A percentile compares a stretch with the other conserved stretches of the same genome.
Conservation (phyloP, 1,140 invertebrate genomes). For the Samia ricini region DNA sequence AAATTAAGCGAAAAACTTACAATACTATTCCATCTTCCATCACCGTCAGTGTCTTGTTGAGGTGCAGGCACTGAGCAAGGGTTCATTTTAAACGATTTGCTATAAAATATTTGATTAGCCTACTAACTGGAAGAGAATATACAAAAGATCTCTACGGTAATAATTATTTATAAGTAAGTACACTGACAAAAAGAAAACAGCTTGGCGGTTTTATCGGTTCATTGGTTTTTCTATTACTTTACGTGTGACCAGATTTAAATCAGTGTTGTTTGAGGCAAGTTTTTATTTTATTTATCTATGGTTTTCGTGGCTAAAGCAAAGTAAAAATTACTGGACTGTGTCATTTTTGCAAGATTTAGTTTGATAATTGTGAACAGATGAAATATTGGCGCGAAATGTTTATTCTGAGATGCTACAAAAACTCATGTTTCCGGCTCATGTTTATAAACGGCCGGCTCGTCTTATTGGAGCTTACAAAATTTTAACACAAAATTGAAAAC, state of each 20-base stretch:
- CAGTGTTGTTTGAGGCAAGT: no score
- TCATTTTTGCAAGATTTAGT: no score
- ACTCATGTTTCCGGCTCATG: no score
- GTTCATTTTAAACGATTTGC: slow-evolving; percentile 65
- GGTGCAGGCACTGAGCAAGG: slow-evolving; percentile 80
- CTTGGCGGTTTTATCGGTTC: slow-evolving; percentile 25
- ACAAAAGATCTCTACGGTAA: background rate
- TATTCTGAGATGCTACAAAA: no score
- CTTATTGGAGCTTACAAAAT: no score
- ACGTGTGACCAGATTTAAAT: background rate
- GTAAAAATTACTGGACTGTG: no score
- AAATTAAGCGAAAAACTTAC: slow-evolving; percentile 55
- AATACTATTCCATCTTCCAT: slow-evolving; percentile 84
- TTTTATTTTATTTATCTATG: no score
- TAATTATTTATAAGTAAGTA: background rate
- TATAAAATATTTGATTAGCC: background rate
- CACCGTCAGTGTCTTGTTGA: slow-evolving; percentile 81
- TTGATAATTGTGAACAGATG: no score
- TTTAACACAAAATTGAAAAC: no score
- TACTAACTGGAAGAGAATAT: background rate
- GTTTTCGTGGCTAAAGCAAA: no score
- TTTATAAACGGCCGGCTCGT: no score
- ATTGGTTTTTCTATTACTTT: slow-evolving; percentile 11
- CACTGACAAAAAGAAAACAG: slow-evolving; percentile 12
- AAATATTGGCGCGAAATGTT: no score